Evolutionary conservation across 1,140 invertebrate species (phyloP).

Genomic region (Physella acuta): DNA sequence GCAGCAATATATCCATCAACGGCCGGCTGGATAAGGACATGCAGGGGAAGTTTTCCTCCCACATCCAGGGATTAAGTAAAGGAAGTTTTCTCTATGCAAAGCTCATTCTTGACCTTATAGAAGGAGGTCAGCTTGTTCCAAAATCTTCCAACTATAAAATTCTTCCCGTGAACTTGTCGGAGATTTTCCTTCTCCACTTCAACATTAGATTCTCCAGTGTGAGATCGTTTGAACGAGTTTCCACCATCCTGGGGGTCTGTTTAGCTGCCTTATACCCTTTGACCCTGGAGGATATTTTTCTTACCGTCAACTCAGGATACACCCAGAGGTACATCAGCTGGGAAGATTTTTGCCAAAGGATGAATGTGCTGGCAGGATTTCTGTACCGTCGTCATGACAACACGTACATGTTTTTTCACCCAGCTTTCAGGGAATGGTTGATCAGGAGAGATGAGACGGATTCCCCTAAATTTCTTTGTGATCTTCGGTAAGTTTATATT

Average conservation of each 20-base stretch:
- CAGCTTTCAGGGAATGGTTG: constrained; percentile 94
- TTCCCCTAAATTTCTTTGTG: constrained; percentile 82
- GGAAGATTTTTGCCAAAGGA: constrained; percentile 53
- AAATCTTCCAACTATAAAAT: constrained; percentile 90
- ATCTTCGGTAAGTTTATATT: constrained; percentile 62
- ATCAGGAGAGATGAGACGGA: constrained; percentile 87
- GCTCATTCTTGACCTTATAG: constrained; percentile 89
- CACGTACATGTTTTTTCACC: constrained; percentile 95
- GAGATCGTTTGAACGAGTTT: constrained; percentile 80
- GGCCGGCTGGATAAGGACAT: constrained; percentile 64
- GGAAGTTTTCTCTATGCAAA: constrained; percentile 91
- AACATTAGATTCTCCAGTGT: constrained; percentile 88
- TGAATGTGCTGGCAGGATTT: constrained; percentile 66
- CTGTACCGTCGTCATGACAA: constrained; percentile 85
- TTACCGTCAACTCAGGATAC: constrained; percentile 84
- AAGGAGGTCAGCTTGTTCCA: constrained; percentile 87
- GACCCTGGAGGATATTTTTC: constrained; percentile 87
- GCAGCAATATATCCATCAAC: constrained; percentile 78
- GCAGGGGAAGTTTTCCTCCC: constrained; percentile 78
- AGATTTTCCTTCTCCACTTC: constrained; percentile 91
- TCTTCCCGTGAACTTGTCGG: constrained; percentile 84
- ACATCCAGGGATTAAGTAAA: constrained; percentile 78
- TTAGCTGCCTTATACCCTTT: constrained; percentile 84
- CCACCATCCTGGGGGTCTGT: constrained; percentile 80
- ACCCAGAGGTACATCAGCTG: constrained; percentile 65